These are phyloP conservation scores for Oppia nitens DNA, from an alignment of 1,140 invertebrate genomes.

Conservation along the genomic window DNA sequence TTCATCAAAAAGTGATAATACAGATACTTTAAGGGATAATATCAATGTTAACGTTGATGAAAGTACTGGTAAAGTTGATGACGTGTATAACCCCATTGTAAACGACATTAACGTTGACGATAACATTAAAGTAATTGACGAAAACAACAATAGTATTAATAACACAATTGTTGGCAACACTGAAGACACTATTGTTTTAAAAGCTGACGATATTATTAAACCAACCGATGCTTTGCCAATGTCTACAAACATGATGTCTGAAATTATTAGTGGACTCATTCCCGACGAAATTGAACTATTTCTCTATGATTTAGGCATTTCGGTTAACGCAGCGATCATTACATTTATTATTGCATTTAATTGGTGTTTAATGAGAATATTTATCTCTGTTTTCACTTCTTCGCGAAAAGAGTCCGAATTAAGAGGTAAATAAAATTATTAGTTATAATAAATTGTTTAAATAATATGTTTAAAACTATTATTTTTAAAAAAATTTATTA, in stretches of 20 bases:
- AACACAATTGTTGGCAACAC: background rate
- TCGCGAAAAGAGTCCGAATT: constrained; percentile 4
- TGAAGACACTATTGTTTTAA: no score
- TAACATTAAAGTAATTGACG: background rate
- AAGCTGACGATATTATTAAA: no score
- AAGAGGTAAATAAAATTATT: constrained; percentile 2
- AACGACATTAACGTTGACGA: no score
- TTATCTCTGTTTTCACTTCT: background rate
- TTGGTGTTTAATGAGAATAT: constrained; percentile 7
- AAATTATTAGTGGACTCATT: constrained; percentile 4
- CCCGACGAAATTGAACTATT: constrained; percentile 11
- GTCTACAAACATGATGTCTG: background rate
- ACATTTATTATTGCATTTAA: constrained; percentile 4
- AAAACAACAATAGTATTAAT: background rate
- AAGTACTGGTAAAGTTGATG: background rate
- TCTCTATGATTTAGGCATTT: constrained; percentile 2
- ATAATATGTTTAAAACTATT: background rate
- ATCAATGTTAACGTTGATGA: background rate
- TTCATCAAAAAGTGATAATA: background rate
- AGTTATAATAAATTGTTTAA: background rate
- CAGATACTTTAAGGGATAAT: background rate
- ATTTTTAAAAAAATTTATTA: background rate
- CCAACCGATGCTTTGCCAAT: no score
- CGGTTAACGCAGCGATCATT: background rate
- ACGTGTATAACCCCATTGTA: no score